Evolutionary conservation across 2,113 vertebrate species (phyloP).

Genomic region (Plecturocebus donacophilus): DNA sequence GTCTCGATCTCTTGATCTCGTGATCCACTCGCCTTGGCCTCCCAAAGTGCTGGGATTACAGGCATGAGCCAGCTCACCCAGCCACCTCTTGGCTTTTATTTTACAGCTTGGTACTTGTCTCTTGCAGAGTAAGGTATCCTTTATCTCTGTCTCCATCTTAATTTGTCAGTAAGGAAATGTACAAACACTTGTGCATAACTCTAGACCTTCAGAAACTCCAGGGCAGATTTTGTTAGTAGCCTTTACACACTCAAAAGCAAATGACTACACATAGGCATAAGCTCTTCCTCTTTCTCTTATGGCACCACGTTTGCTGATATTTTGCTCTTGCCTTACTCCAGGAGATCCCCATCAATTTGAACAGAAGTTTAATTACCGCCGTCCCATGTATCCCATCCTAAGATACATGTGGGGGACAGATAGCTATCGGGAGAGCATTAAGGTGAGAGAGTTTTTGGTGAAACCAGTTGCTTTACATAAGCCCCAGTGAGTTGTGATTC

Average conservation of each 20-base stretch:
- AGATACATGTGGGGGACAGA: slow-evolving; percentile 97
- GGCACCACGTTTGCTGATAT: not conserved
- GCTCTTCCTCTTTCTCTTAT: not conserved
- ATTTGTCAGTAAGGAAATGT: not conserved
- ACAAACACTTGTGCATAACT: not conserved
- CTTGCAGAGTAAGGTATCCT: not conserved
- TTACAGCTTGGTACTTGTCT: not conserved
- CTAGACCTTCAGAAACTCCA: not conserved
- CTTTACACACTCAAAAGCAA: not conserved
- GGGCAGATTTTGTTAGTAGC: not conserved
- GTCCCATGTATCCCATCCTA: slow-evolving; percentile 99
- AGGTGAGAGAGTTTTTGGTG: slow-evolving; percentile 83
- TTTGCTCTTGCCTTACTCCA: slow-evolving; percentile 65
- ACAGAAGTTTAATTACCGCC: slow-evolving; percentile 99
- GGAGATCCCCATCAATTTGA: slow-evolving; percentile 99
- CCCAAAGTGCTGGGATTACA: no score
- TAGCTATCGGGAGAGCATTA: slow-evolving; percentile 94
- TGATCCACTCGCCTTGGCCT: no score
- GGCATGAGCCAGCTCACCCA: no score
- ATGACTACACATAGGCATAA: not conserved
- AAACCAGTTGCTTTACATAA: slow-evolving; percentile 25
- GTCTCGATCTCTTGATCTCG: no score
- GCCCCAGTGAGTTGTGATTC: not conserved
- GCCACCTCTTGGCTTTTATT: not conserved
- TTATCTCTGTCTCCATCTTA: not conserved